Evolutionary conservation across 2,113 vertebrate genomes (phyloP).

Genomic region (Podarcis muralis): DNA sequence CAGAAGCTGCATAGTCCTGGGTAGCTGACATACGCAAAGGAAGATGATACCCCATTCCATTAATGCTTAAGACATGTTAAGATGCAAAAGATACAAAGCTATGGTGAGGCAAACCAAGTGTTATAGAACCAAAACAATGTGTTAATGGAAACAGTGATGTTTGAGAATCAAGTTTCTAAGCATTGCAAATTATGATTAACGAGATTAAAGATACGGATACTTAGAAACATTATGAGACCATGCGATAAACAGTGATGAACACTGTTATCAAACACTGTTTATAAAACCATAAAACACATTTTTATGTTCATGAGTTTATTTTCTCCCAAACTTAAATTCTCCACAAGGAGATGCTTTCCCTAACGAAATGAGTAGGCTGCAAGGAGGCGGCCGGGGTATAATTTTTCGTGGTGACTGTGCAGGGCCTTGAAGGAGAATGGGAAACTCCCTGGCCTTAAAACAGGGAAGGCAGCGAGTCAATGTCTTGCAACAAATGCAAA

Average conservation of each 20-base stretch:
- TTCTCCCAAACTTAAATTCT: too few relatives aligned
- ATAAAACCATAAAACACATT: too few relatives aligned
- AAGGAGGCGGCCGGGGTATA: not conserved
- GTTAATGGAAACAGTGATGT: not conserved
- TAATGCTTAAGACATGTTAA: not conserved
- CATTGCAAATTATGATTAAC: not conserved
- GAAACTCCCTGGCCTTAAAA: not conserved
- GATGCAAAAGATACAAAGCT: not conserved
- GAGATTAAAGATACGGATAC: not conserved
- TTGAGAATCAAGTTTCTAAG: not conserved
- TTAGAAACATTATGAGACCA: not conserved
- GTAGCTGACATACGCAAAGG: not conserved
- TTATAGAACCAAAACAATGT: too few relatives aligned
- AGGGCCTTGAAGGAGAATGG: not conserved
- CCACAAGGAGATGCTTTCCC: not conserved
- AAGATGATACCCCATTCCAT: too few relatives aligned
- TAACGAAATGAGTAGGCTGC: not conserved
- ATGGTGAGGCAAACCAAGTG: not conserved
- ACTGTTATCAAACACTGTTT: too few relatives aligned
- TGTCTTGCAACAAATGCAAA: not conserved
- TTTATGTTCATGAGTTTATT: not conserved
- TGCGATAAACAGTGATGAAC: too few relatives aligned
- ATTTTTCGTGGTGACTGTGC: not conserved
- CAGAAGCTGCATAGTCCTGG: not conserved
- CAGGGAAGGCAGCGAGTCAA: not conserved